These are phyloP conservation scores for Schizopygopsis malacanthus DNA, from an alignment of 2,797 vertebrate genomes.

Conservation along the genomic window DNA sequence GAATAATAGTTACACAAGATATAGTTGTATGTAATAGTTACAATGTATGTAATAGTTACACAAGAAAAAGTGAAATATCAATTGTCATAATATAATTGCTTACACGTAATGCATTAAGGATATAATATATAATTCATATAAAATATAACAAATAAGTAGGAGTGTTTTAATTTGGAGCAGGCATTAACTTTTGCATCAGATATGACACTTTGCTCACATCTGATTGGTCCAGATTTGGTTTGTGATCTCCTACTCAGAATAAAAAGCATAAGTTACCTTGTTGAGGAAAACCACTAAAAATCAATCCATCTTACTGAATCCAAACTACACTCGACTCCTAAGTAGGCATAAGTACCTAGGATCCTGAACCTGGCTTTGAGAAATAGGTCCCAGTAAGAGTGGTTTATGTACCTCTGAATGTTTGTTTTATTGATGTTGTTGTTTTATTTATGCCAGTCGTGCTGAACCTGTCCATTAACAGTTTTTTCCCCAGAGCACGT, in stretches of 20 bases:
- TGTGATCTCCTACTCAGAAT: not conserved
- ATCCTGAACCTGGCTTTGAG: not conserved
- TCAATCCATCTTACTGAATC: not conserved
- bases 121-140: not conserved
- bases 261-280: too few species aligned
- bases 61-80: not conserved
- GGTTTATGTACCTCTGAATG: not conserved
- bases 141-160: not conserved
- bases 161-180: not conserved
- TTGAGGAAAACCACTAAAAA: not conserved
- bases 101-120: not conserved
- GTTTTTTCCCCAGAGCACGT: slow-evolving; percentile 94
- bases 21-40: too few species aligned
- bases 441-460: slow-evolving; percentile 18
- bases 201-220: not conserved
- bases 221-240: not conserved
- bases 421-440: not conserved
- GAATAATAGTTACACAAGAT: not conserved
- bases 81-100: not conserved
- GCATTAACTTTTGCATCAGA: too few species aligned
- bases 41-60: not conserved
- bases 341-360: not conserved
- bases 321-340: not conserved
- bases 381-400: not conserved
- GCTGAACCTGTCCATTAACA: slow-evolving; percentile 62